Base-by-base conservation (phyloP, 2,113 vertebrate genomes). In the Silurus meridionalis region DNA sequence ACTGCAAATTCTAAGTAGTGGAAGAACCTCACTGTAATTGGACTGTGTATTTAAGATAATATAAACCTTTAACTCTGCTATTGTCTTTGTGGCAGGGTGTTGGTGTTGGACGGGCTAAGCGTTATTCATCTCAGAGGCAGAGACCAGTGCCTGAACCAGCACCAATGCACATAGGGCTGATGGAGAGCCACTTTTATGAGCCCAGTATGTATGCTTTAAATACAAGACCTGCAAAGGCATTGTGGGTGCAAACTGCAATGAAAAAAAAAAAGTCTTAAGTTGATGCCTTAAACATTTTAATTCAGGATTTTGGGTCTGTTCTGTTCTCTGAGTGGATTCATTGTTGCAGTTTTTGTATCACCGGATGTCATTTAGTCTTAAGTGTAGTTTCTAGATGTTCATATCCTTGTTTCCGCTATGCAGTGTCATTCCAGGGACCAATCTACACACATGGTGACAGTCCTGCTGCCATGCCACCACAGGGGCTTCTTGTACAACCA, bases 401-500 rank as follows among this genome's bases (percentile, higher is more conserved):
- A 66, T 25, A 69, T 19, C 19, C 17, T 23, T 66, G 13, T 64
- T 79, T 87, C 58, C 66, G 13, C 57, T 52, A 52, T 94, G 61
- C 94, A 99, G 98, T 99, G 94, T 96, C 97, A 87, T 99, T 97
- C 93, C 98, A 97, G 92, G 98, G 97, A 96, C 97, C 98, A 96
- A 98, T 99, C 93, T 99, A 98, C 85, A 90, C 96, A 69, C 98
- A 99, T 69, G 93, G 97, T 0, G 98, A 99, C 6, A 97, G 92
- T 91, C 94, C 98, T 82, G 94, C 97, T 83, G 94, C 97, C 25
- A 94, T 99, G 91, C 96, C 97, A 0, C 98, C 98, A 7, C 98
- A 99, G 84, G 95, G 97, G 91, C 97, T 99, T 96, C 96, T 99
- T 89, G 98, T 99, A 86, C 98, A 98, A 93, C 97, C 97, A 2